These are phyloP conservation scores for Vanessa tameamea DNA, from an alignment of 1,140 invertebrate species.

Conservation along the genomic window DNA sequence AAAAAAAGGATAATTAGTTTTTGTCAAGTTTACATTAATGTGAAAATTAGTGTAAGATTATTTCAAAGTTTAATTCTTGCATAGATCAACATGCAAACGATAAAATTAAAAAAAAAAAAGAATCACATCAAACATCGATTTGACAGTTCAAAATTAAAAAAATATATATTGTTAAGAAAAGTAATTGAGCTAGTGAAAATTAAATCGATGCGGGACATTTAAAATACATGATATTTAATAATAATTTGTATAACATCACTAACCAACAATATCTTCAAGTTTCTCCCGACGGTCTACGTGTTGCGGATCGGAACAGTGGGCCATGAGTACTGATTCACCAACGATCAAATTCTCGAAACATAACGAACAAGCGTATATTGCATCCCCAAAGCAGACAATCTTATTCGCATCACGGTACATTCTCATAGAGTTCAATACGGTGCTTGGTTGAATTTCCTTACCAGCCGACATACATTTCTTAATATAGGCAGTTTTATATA, in stretches of 20 bases:
- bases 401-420: conserved; percentile 76
- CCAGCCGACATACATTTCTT: conserved; percentile 67
- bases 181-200: background rate
- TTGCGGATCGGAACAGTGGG: conserved; percentile 53
- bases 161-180: background rate
- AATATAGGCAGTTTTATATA: conserved; percentile 74
- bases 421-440: conserved; percentile 70
- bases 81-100: conserved; percentile 20
- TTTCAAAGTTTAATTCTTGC: conserved; percentile 8
- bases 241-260: conserved; percentile 35
- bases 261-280: conserved; percentile 52
- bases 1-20: conserved; percentile 8
- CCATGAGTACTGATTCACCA: conserved; percentile 71
- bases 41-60: conserved; percentile 24
- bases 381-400: conserved; percentile 75
- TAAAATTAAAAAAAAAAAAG: background rate
- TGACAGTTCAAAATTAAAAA: conserved; percentile 11
- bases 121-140: background rate
- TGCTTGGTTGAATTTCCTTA: conserved; percentile 72
- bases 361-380: conserved; percentile 68
- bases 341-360: conserved; percentile 71
- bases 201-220: background rate
- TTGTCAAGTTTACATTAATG: conserved; percentile 13
- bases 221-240: conserved; percentile 8
- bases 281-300: conserved; percentile 60